phyloP scores from a whole-genome alignment of 2,888 invertebrate species.

The Quadroppia sp. region DNA sequence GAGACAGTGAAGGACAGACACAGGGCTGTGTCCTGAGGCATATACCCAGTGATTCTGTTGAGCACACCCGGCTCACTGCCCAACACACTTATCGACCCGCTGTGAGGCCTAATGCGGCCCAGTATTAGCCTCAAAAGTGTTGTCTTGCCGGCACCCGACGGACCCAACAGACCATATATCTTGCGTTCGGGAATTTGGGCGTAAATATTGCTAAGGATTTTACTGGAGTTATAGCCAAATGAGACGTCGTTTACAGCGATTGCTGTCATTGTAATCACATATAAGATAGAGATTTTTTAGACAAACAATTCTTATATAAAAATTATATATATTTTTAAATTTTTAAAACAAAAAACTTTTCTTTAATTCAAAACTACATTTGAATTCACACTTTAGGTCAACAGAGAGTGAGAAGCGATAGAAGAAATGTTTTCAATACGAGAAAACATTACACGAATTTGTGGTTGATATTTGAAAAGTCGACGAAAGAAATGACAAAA shows the following conservation, averaged over 20 bases:
- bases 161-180: slow-evolving; percentile 39
- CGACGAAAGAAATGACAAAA: too few species aligned
- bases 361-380: too few species aligned
- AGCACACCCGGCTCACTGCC: slow-evolving; percentile 24
- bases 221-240: slow-evolving; percentile 13
- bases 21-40: slow-evolving; percentile 38
- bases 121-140: slow-evolving; percentile 32
- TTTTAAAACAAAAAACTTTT: too few species aligned
- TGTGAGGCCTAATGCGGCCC: slow-evolving; percentile 29
- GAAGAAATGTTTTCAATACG: too few species aligned
- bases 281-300: too few species aligned
- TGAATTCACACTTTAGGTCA: too few species aligned
- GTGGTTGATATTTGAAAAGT: too few species aligned
- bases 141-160: slow-evolving; percentile 40
- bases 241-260: slow-evolving; percentile 28
- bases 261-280: slow-evolving; percentile 35
- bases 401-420: too few species aligned
- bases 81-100: slow-evolving; percentile 25
- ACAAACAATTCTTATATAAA: too few species aligned
- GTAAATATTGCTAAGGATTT: slow-evolving; percentile 33
- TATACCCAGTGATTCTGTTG: slow-evolving; percentile 39
- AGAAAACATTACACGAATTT: too few species aligned
- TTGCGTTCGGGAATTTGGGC: slow-evolving; percentile 34
- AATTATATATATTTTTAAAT: too few species aligned
- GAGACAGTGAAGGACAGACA: slow-evolving; percentile 37